Conservation (phyloP, 2,797 vertebrate genomes). For the Notoglanidium macrostoma region DNA sequence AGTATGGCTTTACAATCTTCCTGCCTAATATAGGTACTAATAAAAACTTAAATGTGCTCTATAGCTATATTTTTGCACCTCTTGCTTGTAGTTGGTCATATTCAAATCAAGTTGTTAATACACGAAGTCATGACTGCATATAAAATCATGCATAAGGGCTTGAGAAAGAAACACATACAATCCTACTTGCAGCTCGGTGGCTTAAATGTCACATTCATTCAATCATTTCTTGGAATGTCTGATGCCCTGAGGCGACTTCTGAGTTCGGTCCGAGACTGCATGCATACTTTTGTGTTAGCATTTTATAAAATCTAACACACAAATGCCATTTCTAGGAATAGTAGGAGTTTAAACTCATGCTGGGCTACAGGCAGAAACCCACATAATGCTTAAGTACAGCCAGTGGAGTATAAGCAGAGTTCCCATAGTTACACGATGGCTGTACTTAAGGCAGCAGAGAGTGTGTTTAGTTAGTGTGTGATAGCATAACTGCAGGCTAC, state of each 20-base stretch:
- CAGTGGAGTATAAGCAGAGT: constrained; percentile 22
- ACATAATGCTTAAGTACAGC: constrained; percentile 19
- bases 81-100: neutral
- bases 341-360: constrained; percentile 25
- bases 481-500: constrained; percentile 65
- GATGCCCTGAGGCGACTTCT: constrained; percentile 37
- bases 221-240: constrained; percentile 29
- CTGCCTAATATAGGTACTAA: neutral
- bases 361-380: constrained; percentile 13
- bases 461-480: constrained; percentile 54
- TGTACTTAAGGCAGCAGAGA: constrained; percentile 47
- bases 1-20: neutral
- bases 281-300: neutral
- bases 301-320: neutral
- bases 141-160: constrained; percentile 28
- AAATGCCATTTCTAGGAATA: constrained; percentile 17
- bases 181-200: constrained; percentile 6
- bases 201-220: constrained; percentile 48
- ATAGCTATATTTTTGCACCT: neutral
- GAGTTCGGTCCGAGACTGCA: neutral
- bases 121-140: constrained; percentile 6
- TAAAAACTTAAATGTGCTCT: neutral
- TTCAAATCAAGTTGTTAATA: neutral
- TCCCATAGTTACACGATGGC: constrained; percentile 41
- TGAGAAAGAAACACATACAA: constrained; percentile 34